Evolutionary conservation across 2,888 invertebrate genomes (phyloP).

Genomic region (Drosophila merina): DNA sequence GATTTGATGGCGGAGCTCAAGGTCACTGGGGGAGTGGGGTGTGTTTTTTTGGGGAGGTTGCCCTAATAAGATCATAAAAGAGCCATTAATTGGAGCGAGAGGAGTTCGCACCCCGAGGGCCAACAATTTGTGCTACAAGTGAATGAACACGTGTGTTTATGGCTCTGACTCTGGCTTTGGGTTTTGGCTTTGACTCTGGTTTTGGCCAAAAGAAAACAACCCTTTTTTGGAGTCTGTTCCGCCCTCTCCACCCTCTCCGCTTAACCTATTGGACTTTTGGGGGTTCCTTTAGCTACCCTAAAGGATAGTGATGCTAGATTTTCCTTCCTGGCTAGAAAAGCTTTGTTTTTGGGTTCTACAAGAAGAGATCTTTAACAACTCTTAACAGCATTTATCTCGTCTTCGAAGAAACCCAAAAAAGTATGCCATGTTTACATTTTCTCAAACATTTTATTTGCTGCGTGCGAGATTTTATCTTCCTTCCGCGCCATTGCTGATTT

Average conservation of each 20-base stretch:
- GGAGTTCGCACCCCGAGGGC: constrained; percentile 7
- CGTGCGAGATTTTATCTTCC: constrained; percentile 66
- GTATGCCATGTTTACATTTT: constrained; percentile 50
- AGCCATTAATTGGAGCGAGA: constrained; percentile 50
- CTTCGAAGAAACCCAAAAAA: constrained; percentile 36
- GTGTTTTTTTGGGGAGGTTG: not conserved
- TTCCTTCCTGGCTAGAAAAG: not conserved
- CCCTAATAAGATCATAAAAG: constrained; percentile 43
- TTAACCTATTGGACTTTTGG: constrained; percentile 12
- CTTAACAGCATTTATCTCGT: not conserved
- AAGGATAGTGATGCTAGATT: too few relatives aligned
- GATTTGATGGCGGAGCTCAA: constrained; percentile 56
- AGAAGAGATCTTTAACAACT: not conserved
- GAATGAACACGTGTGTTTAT: constrained; percentile 71
- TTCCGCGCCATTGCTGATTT: constrained; percentile 59
- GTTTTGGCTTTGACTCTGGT: too few relatives aligned
- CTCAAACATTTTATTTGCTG: constrained; percentile 17
- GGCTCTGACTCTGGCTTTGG: constrained; percentile 4
- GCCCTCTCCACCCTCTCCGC: not conserved
- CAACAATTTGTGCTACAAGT: constrained; percentile 61
- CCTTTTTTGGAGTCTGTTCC: constrained; percentile 2
- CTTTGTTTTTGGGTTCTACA: too few relatives aligned
- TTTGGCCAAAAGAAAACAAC: constrained; percentile 18
- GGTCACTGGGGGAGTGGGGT: constrained; percentile 19
- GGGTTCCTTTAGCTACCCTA: not conserved